Percentiles rank a stretch among this genome's conserved stretches.
phyloP scores from a whole-genome alignment of 2,888 invertebrate genomes.

The Metacarcinus magister region DNA sequence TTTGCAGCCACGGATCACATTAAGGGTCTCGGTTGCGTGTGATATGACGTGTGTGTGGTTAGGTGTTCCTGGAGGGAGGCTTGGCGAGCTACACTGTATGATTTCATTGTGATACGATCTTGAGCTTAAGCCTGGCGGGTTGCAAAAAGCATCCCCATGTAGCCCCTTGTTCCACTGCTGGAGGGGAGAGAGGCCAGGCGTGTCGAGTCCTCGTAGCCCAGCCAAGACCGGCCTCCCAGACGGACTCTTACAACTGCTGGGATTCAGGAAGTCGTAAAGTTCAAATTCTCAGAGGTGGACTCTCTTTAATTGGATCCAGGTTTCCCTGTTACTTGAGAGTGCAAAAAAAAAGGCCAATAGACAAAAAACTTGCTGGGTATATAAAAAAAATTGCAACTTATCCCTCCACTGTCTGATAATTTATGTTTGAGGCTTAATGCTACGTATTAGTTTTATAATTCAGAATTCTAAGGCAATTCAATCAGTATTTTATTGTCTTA shows the following conservation, averaged over 20 bases:
- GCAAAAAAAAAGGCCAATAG: background rate
- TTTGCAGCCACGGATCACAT: background rate
- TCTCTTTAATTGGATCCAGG: background rate
- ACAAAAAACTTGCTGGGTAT: background rate
- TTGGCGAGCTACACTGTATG: background rate
- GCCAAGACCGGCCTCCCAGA: background rate
- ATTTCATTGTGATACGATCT: background rate
- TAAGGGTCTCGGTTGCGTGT: background rate
- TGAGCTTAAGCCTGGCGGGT: background rate
- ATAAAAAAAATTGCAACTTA: background rate
- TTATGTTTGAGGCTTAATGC: background rate
- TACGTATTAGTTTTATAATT: background rate
- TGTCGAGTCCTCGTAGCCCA: background rate
- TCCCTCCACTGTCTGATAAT: background rate
- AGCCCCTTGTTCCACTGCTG: background rate
- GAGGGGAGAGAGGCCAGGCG: no score
- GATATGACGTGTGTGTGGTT: background rate
- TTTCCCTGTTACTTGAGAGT: background rate
- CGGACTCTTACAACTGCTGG: background rate
- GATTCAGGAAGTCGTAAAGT: background rate
- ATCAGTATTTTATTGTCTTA: background rate
- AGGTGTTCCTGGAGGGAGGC: background rate
- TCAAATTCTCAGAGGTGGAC: background rate
- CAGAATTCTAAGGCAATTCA: background rate
- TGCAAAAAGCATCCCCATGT: background rate